Conservation (phyloP, 2,888 invertebrate genomes). For the Lacanobia wlatinum region DNA sequence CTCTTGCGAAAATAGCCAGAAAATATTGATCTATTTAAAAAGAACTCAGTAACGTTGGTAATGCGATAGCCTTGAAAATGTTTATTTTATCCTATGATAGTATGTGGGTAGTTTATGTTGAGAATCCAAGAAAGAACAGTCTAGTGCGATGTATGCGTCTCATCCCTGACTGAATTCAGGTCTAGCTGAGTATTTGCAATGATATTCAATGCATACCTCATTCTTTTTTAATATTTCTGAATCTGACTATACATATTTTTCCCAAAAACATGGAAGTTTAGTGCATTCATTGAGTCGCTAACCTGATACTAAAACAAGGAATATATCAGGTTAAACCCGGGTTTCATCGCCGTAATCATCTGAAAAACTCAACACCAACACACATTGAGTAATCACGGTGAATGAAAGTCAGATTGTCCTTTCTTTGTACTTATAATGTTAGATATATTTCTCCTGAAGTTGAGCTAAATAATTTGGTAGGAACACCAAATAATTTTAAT, state of each 20-base stretch:
- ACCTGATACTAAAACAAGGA: not conserved
- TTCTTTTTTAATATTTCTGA: not conserved
- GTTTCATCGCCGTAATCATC: not conserved
- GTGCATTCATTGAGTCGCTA: not conserved
- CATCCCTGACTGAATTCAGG: slow-evolving; percentile 22
- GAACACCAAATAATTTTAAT: slow-evolving; percentile 5
- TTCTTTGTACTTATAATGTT: no score
- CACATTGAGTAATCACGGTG: not conserved
- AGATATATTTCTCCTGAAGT: not conserved
- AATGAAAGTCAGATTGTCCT: slow-evolving; percentile 1
- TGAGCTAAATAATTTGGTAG: not conserved
- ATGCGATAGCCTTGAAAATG: slow-evolving; percentile 64
- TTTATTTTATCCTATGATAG: slow-evolving; percentile 60
- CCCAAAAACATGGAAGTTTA: not conserved
- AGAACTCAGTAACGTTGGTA: slow-evolving; percentile 43
- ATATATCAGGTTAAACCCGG: not conserved
- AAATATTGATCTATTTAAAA: slow-evolving; percentile 66
- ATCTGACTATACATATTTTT: not conserved
- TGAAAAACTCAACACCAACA: slow-evolving; percentile 3
- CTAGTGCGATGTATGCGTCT: slow-evolving; percentile 25
- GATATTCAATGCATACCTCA: slow-evolving; percentile 11
- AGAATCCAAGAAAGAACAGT: slow-evolving; percentile 35
- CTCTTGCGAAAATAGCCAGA: slow-evolving; percentile 58
- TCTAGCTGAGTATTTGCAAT: slow-evolving; percentile 18
- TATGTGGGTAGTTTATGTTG: slow-evolving; percentile 62